Base-by-base conservation (phyloP, 2,113 vertebrate genomes). In the Vidua macroura region DNA sequence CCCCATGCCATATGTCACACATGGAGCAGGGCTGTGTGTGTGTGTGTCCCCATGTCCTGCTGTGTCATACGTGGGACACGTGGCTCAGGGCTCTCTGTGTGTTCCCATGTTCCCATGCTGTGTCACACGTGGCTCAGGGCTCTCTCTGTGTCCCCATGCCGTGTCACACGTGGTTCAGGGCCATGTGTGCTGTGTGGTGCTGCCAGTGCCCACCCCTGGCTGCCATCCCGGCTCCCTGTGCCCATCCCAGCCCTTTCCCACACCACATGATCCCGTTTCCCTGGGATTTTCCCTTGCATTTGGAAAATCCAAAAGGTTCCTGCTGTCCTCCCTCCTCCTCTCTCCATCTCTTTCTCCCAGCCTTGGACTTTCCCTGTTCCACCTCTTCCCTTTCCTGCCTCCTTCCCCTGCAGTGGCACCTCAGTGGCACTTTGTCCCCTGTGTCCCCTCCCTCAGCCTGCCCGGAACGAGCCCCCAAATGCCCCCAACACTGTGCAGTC, bases 21-120 rank as follows among this genome's bases (percentile, higher is more conserved):
- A 0, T 22, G 14, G 30, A 2, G 2, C 48, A 66, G 49, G 15
- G 31, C 31, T 22, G 1, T 66, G 30, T 82, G 23, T 82, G 23
- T 67, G 58, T 59, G 27, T 18, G 55, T 75, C 72, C 53, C 44
- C 4, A 4, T n/a, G 43, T 7, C 8, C 35, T 35, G 35, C 35
- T 35, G 33, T 68, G 44, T 68, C 66, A 28, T 25, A 21, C 11
- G 0, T 22, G 13, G 10, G 46, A 28, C n/a, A 21, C 11, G 0
- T 22, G 13, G 10, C 3, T 2, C 48, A 56, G 52, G 31, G 31
- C 31, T 37, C 11, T 70, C 19, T 72, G 28, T 55, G 23, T 69
- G 35, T 35, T 8, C 30, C 35, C 43, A 27, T 63, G 72, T 74
- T 53, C 53, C 31, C 9, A 4, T 52, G 48, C 51, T 21, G 41